A percentile compares a stretch with the other conserved stretches of the same genome.
These are phyloP conservation scores for Rutpela maculata DNA, from an alignment of 2,888 invertebrate genomes.

Conservation along the genomic window DNA sequence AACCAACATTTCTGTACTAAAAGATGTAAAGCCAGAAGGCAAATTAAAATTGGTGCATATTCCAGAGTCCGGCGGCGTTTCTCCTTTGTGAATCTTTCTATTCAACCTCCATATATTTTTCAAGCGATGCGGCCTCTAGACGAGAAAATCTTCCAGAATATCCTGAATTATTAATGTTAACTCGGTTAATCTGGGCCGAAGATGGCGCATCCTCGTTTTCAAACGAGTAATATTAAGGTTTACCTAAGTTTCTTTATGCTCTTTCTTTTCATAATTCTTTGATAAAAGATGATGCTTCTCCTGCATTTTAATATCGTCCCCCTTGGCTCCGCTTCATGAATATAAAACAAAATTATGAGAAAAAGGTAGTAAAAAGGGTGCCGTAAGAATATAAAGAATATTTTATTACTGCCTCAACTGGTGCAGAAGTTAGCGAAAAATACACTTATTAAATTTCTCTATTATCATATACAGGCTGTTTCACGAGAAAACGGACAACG, in stretches of 20 bases:
- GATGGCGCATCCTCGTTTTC: constrained; percentile 58
- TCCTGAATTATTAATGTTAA: constrained; percentile 68
- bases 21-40: constrained; percentile 22
- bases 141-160: constrained; percentile 60
- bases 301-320: constrained; percentile 33
- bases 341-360: constrained; percentile 37
- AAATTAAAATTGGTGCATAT: constrained; percentile 46
- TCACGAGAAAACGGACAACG: no score
- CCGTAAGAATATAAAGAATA: neutral
- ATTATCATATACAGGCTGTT: no score
- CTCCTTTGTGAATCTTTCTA: constrained; percentile 53
- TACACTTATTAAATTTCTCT: neutral
- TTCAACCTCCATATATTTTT: constrained; percentile 56
- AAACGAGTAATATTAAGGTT: constrained; percentile 52
- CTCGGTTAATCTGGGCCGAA: constrained; percentile 66
- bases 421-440: neutral
- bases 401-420: constrained; percentile 11
- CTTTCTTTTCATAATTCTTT: constrained; percentile 36
- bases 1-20: constrained; percentile 8
- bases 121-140: constrained; percentile 54
- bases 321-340: constrained; percentile 21
- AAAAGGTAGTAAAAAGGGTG: constrained; percentile 6
- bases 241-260: constrained; percentile 40
- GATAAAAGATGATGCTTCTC: constrained; percentile 29
- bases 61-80: constrained; percentile 41